A percentile compares a stretch with the other conserved stretches of the same genome.
phyloP scores from a whole-genome alignment of 1,140 invertebrate species.

The Halictus rubicundus region DNA sequence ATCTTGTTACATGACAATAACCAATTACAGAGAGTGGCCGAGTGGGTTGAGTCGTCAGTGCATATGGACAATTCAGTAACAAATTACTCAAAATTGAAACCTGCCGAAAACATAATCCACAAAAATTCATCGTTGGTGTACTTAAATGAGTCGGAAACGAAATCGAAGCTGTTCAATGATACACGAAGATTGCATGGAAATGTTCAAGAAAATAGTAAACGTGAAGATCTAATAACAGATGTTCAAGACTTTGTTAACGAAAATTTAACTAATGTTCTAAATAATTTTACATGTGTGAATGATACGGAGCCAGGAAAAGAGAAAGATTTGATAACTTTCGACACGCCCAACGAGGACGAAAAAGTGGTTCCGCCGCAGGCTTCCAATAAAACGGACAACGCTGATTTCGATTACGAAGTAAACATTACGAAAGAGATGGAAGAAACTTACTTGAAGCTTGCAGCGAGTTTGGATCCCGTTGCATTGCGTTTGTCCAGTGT shows the following conservation, averaged over 20 bases:
- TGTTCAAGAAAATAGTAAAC: neutral
- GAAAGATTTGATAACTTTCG: slow-evolving; percentile 75
- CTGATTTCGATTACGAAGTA: slow-evolving; percentile 63
- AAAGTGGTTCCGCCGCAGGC: slow-evolving; percentile 21
- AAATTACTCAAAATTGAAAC: slow-evolving; percentile 37
- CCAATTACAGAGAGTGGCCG: slow-evolving; percentile 85
- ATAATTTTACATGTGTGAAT: slow-evolving; percentile 34
- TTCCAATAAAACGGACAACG: slow-evolving; percentile 5
- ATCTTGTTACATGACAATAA: slow-evolving; percentile 66
- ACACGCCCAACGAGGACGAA: slow-evolving; percentile 53
- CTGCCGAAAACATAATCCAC: slow-evolving; percentile 8
- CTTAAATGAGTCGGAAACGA: slow-evolving; percentile 25
- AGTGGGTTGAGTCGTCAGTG: slow-evolving; percentile 83
- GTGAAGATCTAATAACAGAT: neutral
- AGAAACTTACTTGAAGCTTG: slow-evolving; percentile 77
- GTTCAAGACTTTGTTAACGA: neutral
- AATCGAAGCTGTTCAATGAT: slow-evolving; percentile 25
- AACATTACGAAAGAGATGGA: slow-evolving; percentile 78
- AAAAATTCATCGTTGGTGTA: slow-evolving; percentile 37
- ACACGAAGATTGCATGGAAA: neutral
- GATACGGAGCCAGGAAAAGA: slow-evolving; percentile 35
- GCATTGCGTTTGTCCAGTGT: slow-evolving; percentile 63
- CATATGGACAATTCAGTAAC: slow-evolving; percentile 41
- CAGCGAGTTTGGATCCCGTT: slow-evolving; percentile 74
- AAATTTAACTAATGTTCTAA: slow-evolving; percentile 6